Evolutionary conservation across 2,888 invertebrate species (phyloP), one percentile per base, ranked within the genome.

Genomic region (Parasteatoda lunata): DNA sequence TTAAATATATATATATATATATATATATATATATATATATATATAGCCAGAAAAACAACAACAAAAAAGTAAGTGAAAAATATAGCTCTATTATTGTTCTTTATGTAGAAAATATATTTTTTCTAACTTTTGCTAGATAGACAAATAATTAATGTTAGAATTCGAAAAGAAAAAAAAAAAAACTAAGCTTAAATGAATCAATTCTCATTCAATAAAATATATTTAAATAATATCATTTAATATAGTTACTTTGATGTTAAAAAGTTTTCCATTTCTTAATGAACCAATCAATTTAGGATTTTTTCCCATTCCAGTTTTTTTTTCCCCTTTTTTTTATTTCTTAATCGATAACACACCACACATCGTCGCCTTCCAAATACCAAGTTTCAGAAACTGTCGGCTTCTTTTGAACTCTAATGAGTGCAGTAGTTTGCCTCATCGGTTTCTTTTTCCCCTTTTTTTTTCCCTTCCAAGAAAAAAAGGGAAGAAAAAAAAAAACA

Each of bases 381-480:
- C 72, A 72, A 69, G 64, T n/a, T 65, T 70, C 77, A 13, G 47
- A 80, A 80, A 69, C 75, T 66, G 68, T 82, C 82, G 82, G 83
- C 77, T 70, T 70, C 83, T 77, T 84, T 84, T 84, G 77, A 78
- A 73, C 84, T 59, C 66, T 84, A 84, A 84, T 84, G 84, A 84
- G 84, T 77, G 70, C 70, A 64, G 69, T 75, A 68, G 72, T 48
- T 72, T 72, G 82, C 65, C 83, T 75, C 70, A 77, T 65, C 72
- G 30, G 51, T 8, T 68, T 70, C 47, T 64, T 76, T 70, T 51
- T 65, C 54, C 72, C 49, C 47, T 66, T 30, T 76, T 69, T 82
- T 82, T 69, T 59, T 8, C 66, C 48, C 66, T n/a, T 4, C 52
- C 15, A 15, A 66, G 66, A 71, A 81, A 75, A 79, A 68, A 76